Percentiles rank a stretch among this genome's conserved stretches.
phyloP scores from a whole-genome alignment of 1,140 invertebrate genomes.

The Palaemon carinicauda region DNA sequence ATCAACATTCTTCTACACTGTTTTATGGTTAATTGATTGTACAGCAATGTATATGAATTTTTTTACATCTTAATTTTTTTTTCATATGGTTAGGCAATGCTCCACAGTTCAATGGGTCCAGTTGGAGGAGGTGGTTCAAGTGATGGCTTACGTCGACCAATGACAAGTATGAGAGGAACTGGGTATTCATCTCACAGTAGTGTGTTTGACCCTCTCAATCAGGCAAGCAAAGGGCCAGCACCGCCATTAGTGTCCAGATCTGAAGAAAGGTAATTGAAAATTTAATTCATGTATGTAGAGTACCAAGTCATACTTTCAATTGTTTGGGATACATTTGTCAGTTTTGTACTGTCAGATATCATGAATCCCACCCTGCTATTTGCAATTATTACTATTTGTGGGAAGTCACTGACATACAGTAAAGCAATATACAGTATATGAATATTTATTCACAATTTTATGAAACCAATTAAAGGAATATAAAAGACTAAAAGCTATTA shows the following conservation, averaged over 20 bases:
- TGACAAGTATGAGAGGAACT: conserved; percentile 55
- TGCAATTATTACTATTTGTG: too few relatives aligned
- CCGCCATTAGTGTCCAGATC: conserved; percentile 51
- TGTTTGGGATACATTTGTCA: neutral
- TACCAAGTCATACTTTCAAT: neutral
- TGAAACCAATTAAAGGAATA: too few relatives aligned
- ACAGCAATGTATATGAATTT: too few relatives aligned
- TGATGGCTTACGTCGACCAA: conserved; percentile 42
- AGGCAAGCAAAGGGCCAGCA: conserved; percentile 55
- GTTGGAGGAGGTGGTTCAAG: conserved; percentile 25
- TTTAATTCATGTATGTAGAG: neutral
- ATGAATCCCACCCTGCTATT: too few relatives aligned
- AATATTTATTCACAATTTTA: too few relatives aligned
- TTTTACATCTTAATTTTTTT: too few relatives aligned
- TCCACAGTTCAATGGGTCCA: conserved; percentile 14
- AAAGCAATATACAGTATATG: too few relatives aligned
- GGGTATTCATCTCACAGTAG: conserved; percentile 42
- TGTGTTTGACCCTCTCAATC: conserved; percentile 51
- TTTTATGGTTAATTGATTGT: too few relatives aligned
- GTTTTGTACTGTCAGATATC: too few relatives aligned
- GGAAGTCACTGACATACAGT: too few relatives aligned
- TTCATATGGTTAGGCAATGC: neutral
- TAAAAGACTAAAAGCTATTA: too few relatives aligned
- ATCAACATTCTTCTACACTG: too few relatives aligned
- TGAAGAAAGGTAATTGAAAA: conserved; percentile 44